Base-by-base conservation (phyloP, 2,888 invertebrate genomes). In the Drepanosiphum platanoidis region DNA sequence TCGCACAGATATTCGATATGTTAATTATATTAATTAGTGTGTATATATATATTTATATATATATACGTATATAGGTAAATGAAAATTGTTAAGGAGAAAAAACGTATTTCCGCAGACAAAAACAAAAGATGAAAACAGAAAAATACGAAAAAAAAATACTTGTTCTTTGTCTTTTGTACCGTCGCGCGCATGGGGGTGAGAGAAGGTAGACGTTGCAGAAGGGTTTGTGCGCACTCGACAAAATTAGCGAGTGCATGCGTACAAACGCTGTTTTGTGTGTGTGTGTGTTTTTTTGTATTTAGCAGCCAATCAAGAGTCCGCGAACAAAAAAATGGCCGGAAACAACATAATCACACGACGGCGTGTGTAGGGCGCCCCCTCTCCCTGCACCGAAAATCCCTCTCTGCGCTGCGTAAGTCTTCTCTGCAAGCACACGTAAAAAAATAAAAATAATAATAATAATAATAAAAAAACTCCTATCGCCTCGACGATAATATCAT, bases 271-370 rank as follows among this genome's bases (percentile, higher is more conserved):
- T 42, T 64, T 68, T 34, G 15, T 34, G 36, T 61, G 61, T 64
- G 64, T 64, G 30, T n/a, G 52, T 34, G 61, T 64, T 66, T 79
- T 39, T 64, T 66, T 79, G 32, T 79, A 42, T 66, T 71, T 70
- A 70, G 52, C 80, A 36, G 30, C 80, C 80, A 80, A 80, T 70
- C 80, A 32, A 70, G 52, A 71, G 81, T 82, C 30, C 71, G 71
- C 72, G 81, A 82, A 72, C 71, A 82, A 71, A 82, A 71, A 82
- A 82, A 82, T 82, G 70, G 81, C 72, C 72, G 81, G 81, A 82
- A 82, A 82, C 81, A 72, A 82, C 61, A 72, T 72, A 82, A 82
- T 72, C 81, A 39, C 81, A 61, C 39, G 32, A n/a, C 72, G 22
- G 72, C 30, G 71, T 61, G 61, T 39, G 70, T 32, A 39, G 22